Percentiles rank a stretch among this genome's conserved stretches.
These are phyloP conservation scores for Spilosoma lubricipeda DNA, from an alignment of 2,888 invertebrate species.

Conservation along the genomic window DNA sequence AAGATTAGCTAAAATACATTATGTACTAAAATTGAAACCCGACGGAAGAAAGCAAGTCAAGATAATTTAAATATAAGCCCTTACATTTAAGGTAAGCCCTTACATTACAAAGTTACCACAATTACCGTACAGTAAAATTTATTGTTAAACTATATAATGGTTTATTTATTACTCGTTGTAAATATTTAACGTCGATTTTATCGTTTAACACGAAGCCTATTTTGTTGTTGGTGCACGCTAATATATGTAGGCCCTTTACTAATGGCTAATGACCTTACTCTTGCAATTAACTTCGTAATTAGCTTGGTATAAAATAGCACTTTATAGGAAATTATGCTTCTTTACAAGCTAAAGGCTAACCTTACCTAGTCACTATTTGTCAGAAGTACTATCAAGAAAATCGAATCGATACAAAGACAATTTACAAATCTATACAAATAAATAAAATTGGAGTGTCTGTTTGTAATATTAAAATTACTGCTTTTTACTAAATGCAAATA, in stretches of 20 bases:
- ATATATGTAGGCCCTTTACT: not conserved
- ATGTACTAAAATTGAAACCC: not conserved
- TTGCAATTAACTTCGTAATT: constrained; percentile 1
- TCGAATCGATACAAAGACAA: not conserved
- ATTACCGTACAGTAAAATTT: constrained; percentile 9
- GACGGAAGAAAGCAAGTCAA: not conserved
- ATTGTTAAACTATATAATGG: constrained; percentile 11
- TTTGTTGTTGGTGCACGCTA: constrained; percentile 4
- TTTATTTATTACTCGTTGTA: constrained; percentile 11
- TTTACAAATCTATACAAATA: too few species aligned
- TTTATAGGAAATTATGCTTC: not conserved
- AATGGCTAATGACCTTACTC: not conserved
- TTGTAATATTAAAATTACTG: too few species aligned
- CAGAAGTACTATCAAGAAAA: not conserved
- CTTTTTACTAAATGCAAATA: too few species aligned
- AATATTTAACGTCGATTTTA: constrained; percentile 13
- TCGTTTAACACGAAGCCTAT: constrained; percentile 7
- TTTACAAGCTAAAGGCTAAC: not conserved
- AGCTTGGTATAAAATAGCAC: not conserved
- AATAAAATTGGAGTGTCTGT: too few species aligned
- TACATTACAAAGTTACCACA: constrained; percentile 11
- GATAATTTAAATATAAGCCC: not conserved
- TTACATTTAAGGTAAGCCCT: not conserved
- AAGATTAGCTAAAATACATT: not conserved
- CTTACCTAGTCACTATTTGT: not conserved